Percentiles rank a stretch among this genome's conserved stretches.
Conservation (phyloP, 2,888 invertebrate genomes). For the Eupsilia transversa region DNA sequence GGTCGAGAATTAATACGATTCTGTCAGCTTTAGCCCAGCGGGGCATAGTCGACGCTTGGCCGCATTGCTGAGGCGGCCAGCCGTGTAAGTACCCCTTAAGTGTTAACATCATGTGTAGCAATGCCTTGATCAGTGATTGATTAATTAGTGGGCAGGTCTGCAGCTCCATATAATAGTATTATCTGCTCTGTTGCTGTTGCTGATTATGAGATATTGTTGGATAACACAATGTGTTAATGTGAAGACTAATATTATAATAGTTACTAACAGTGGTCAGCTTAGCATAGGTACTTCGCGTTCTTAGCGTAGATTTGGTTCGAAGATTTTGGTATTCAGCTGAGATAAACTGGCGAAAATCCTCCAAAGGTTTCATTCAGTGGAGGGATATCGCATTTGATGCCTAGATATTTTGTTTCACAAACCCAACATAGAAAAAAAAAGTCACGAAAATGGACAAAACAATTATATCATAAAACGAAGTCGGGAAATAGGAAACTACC, state of each 20-base stretch:
- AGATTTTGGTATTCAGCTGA: background rate
- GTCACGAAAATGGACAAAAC: background rate
- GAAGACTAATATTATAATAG: background rate
- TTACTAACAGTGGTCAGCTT: background rate
- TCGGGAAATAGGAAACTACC: background rate
- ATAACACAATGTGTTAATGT: background rate
- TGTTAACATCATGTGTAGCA: slow-evolving; percentile 47
- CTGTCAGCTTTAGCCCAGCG: slow-evolving; percentile 27
- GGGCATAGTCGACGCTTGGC: slow-evolving; percentile 24
- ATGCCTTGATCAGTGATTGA: slow-evolving; percentile 49
- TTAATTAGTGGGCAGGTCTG: slow-evolving; percentile 34
- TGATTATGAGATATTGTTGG: slow-evolving; percentile 11
- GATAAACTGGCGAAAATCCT: background rate
- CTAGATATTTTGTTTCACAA: background rate
- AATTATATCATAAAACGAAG: background rate
- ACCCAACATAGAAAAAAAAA: background rate
- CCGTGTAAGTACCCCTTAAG: slow-evolving; percentile 44
- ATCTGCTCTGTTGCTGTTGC: slow-evolving; percentile 31
- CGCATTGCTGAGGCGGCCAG: slow-evolving; percentile 26
- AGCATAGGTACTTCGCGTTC: background rate
- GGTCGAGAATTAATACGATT: slow-evolving; percentile 40
- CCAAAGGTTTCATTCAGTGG: background rate
- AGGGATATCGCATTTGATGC: background rate
- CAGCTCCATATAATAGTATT: slow-evolving; percentile 36
- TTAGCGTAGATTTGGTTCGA: background rate